A percentile compares a stretch with the other conserved stretches of the same genome.
Conservation (phyloP, 2,888 invertebrate species). For the Abscondita cerata region DNA sequence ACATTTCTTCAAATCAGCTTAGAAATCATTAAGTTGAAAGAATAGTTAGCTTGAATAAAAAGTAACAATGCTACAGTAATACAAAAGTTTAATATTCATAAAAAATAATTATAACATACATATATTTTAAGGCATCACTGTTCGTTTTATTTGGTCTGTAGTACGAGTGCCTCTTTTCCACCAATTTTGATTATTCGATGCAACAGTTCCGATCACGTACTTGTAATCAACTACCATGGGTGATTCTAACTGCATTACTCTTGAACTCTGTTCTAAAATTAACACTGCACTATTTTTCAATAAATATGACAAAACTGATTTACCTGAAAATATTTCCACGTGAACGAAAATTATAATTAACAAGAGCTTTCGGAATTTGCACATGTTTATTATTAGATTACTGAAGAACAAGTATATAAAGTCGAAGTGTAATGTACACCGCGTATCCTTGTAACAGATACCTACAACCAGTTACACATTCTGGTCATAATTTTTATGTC, state of each 20-base stretch:
- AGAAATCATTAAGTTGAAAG: too few relatives aligned
- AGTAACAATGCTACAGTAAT: too few relatives aligned
- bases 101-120: too few relatives aligned
- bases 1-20: too few relatives aligned
- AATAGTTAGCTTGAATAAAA: too few relatives aligned
- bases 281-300: not conserved
- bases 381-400: not conserved
- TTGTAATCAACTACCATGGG: slow-evolving; percentile 8
- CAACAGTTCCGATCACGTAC: not conserved
- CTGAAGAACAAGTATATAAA: slow-evolving; percentile 4
- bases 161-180: slow-evolving; percentile 13
- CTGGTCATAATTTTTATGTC: not conserved
- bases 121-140: too few relatives aligned
- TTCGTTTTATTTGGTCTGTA: too few relatives aligned
- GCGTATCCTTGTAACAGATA: slow-evolving; percentile 8
- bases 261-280: not conserved
- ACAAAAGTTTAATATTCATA: too few relatives aligned
- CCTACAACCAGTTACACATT: not conserved
- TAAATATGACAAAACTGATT: not conserved
- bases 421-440: too few relatives aligned
- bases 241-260: not conserved
- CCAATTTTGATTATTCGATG: not conserved
- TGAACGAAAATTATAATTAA: slow-evolving; percentile 1
- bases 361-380: slow-evolving; percentile 1
- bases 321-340: not conserved